Conservation (phyloP, 1,140 invertebrate species). For the Homarus americanus region DNA sequence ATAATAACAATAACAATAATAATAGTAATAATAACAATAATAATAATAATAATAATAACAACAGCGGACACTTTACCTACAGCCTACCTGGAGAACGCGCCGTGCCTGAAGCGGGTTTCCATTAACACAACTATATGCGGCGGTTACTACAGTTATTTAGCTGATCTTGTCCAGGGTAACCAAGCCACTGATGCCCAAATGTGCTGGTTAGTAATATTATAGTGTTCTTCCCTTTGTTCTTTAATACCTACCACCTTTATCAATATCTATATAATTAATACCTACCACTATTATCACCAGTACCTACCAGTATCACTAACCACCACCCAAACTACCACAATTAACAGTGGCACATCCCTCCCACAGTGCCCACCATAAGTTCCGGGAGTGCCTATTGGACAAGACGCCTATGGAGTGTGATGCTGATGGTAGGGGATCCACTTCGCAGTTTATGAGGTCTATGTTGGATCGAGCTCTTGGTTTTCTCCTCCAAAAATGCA, state of each 20-base stretch:
- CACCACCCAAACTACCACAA: too few species aligned
- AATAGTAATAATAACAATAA: too few species aligned
- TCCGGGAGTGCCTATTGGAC: conserved; percentile 51
- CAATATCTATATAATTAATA: too few species aligned
- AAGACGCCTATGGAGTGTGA: conserved; percentile 48
- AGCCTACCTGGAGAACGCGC: conserved; percentile 43
- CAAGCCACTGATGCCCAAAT: conserved; percentile 39
- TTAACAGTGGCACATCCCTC: background rate
- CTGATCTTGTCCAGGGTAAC: conserved; percentile 41
- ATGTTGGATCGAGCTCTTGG: conserved; percentile 55
- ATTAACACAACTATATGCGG: conserved; percentile 27
- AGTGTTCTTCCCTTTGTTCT: too few species aligned
- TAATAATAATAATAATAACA: too few species aligned
- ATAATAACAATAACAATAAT: too few species aligned
- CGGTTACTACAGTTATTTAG: conserved; percentile 46
- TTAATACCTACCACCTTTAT: too few species aligned
- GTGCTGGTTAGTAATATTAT: conserved; percentile 31
- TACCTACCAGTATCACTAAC: background rate
- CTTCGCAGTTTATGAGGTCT: conserved; percentile 44
- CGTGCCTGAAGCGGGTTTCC: conserved; percentile 43
- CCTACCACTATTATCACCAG: background rate
- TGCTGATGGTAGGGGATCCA: background rate
- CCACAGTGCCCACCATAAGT: conserved; percentile 54
- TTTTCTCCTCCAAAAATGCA: conserved; percentile 53
- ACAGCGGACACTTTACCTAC: background rate